Evolutionary conservation across 1,140 invertebrate species (phyloP), one percentile per base, ranked within the genome.

Genomic region (Bilobella aurantiaca): DNA sequence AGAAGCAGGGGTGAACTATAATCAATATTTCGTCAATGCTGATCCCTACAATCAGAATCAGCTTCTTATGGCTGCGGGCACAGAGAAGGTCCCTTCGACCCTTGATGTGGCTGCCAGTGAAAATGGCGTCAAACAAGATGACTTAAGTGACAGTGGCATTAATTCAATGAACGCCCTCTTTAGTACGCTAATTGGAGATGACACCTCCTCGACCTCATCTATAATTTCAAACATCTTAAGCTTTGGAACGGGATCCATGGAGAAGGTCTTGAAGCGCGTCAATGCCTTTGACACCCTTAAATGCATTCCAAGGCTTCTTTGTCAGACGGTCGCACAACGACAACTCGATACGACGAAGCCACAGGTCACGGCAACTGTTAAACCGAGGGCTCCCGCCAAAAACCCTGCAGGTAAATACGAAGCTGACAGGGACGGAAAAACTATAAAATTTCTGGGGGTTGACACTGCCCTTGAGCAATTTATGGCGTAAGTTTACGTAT

Each of bases 401-500:
- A 58, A n/a, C n/a, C n/a, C n/a, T n/a, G n/a, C n/a, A n/a, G n/a
- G n/a, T n/a, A n/a, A n/a, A n/a, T n/a, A n/a, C n/a, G n/a, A n/a
- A n/a, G n/a, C n/a, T n/a, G n/a, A 62, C 3, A 53, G 53, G 56
- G 58, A 64, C 23, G 62, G 46, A 2, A 46, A 47, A 60, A 27
- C 42, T n/a, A 60, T 69, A 14, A 69, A 73, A 61, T 16, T 73
- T 59, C 61, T 69, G 42, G 71, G 71, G 21, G 58, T 68, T 21
- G 71, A 73, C 28, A 67, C 66, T 1, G 71, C 71, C 16, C 34
- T 73, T 23, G 63, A 61, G 23, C 71, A 73, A 63, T 68, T 73
- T 64, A 68, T 73, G 30, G 67, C 65, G 71, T 73, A 65, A 53
- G 5, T 29, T 46, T 18, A 42, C n/a, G n/a, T n/a, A n/a, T n/a